Conservation (phyloP, 1,140 invertebrate genomes). For the Lethrus apterus region DNA sequence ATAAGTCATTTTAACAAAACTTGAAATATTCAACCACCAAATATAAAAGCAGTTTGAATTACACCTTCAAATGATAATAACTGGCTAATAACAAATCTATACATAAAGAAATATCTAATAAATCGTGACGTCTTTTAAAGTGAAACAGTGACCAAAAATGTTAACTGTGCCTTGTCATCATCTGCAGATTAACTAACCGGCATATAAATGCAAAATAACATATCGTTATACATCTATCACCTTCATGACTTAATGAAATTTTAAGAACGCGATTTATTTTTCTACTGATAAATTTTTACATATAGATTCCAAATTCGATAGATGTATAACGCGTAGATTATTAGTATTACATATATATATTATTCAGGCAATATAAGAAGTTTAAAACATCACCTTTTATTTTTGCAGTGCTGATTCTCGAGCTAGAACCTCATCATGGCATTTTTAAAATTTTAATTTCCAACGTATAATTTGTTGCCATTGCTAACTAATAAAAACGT, state of each 20-base stretch:
- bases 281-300: constrained; percentile 5
- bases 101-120: not conserved
- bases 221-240: constrained; percentile 12
- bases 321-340: constrained; percentile 9
- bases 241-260: not conserved
- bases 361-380: not conserved
- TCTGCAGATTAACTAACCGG: not conserved
- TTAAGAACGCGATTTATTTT: constrained; percentile 2
- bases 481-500: not conserved
- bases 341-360: not conserved
- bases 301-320: constrained; percentile 7
- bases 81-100: not conserved
- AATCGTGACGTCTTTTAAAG: not conserved
- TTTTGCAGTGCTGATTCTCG: no score
- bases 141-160: constrained; percentile 6
- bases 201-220: constrained; percentile 4
- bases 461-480: not conserved
- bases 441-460: not conserved
- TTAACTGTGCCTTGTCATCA: constrained; percentile 6
- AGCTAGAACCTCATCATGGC: no score
- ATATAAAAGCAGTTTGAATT: no score
- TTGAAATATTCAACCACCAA: no score
- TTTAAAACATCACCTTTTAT: no score
- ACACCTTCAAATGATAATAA: not conserved
- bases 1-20: no score